Percentiles rank a stretch among this genome's conserved stretches.
phyloP scores from a whole-genome alignment of 2,797 vertebrate species.

The Microctenopoma lineatum region DNA sequence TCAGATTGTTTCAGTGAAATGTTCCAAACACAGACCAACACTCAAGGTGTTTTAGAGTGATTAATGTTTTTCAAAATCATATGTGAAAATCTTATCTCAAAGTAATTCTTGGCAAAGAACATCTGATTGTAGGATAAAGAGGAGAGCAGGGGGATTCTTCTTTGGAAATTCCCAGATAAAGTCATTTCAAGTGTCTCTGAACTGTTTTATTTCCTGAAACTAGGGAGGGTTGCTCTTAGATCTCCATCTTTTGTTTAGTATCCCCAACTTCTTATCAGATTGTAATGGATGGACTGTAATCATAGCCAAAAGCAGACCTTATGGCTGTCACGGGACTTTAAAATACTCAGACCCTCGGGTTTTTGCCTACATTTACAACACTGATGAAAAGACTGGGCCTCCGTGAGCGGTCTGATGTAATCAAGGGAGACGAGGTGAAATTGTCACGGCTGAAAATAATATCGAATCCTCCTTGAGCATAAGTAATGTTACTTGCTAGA shows the following conservation, averaged over 20 bases:
- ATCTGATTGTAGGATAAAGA: slow-evolving; percentile 33
- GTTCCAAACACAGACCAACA: slow-evolving; percentile 16
- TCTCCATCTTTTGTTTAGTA: slow-evolving; percentile 57
- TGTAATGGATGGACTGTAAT: slow-evolving; percentile 60
- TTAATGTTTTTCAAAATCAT: slow-evolving; percentile 27
- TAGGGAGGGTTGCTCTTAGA: slow-evolving; percentile 47
- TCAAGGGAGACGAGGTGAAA: slow-evolving; percentile 46
- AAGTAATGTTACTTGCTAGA: slow-evolving; percentile 16
- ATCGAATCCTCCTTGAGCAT: slow-evolving; percentile 6
- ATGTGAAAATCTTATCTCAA: slow-evolving; percentile 37
- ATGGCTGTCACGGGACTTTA: slow-evolving; percentile 39
- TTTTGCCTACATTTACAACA: slow-evolving; percentile 43
- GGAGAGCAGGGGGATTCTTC: slow-evolving; percentile 46
- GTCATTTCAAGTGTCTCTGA: slow-evolving; percentile 50
- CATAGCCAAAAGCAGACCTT: slow-evolving; percentile 48
- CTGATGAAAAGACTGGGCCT: slow-evolving; percentile 50
- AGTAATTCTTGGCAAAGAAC: slow-evolving; percentile 42
- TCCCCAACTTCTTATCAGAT: slow-evolving; percentile 61
- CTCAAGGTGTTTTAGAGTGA: slow-evolving; percentile 25
- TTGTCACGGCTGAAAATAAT: slow-evolving; percentile 25
- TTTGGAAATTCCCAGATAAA: slow-evolving; percentile 63
- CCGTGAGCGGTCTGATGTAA: slow-evolving; percentile 49
- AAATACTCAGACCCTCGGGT: slow-evolving; percentile 34
- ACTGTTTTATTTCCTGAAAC: slow-evolving; percentile 58
- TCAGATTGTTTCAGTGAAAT: slow-evolving; percentile 26